A percentile compares a stretch with the other conserved stretches of the same genome.
Conservation (phyloP, 1,140 invertebrate species). For the Melanaphis sacchari region DNA sequence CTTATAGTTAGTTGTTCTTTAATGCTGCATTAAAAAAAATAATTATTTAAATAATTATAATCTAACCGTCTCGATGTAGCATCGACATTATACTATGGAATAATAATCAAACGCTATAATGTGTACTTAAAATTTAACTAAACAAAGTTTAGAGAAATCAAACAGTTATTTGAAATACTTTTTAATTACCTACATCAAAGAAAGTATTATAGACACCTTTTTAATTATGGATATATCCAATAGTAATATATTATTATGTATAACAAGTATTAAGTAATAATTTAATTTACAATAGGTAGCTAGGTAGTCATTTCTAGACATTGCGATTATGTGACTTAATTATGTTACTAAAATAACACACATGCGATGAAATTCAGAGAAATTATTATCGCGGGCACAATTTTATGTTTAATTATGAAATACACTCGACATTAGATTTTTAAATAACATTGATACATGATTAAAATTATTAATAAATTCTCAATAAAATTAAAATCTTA, state of each 20-base stretch:
- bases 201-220: background rate
- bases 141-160: background rate
- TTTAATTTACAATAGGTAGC: background rate
- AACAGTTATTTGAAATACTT: background rate
- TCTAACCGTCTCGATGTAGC: no score
- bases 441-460: background rate
- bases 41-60: no score
- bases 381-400: background rate
- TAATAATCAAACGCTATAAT: background rate
- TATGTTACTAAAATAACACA: background rate
- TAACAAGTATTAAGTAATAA: background rate
- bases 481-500: background rate
- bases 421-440: background rate
- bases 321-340: background rate
- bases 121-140: background rate
- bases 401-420: constrained; percentile 38
- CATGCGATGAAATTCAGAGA: background rate
- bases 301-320: background rate
- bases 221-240: background rate
- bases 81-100: background rate
- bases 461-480: background rate
- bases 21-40: no score
- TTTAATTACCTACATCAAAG: background rate
- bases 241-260: background rate
- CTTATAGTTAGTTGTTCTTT: no score